Conservation (phyloP, 2,797 vertebrate species). For the Anomalospiza imberbis region DNA sequence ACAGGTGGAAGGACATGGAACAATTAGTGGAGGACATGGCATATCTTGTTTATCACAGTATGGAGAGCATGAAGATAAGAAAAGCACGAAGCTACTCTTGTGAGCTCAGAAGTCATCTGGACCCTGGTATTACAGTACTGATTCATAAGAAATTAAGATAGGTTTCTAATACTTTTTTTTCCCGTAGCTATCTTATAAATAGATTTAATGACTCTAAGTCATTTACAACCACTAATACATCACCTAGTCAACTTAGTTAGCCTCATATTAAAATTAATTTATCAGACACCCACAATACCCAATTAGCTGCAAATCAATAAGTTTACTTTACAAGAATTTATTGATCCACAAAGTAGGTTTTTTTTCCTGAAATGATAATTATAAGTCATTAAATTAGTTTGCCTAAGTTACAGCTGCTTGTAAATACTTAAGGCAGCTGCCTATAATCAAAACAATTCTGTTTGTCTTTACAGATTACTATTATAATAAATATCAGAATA, state of each 20-base stretch:
- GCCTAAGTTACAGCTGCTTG: conserved; percentile 53
- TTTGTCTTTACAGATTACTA: background rate
- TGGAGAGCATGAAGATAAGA: background rate
- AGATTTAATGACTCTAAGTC: conserved; percentile 20
- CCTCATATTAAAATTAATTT: conserved; percentile 64
- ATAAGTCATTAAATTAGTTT: conserved; percentile 6
- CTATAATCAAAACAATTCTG: background rate
- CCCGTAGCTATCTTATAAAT: conserved; percentile 15
- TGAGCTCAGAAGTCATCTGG: background rate
- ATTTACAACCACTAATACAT: conserved; percentile 44
- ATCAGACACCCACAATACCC: conserved; percentile 50
- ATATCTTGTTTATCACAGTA: background rate
- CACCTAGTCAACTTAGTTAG: conserved; percentile 35
- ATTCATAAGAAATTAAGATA: background rate
- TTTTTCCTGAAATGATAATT: conserved; percentile 53
- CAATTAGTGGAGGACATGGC: background rate
- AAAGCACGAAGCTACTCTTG: background rate
- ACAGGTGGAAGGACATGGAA: background rate
- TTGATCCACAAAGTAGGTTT: conserved; percentile 61
- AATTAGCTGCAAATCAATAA: conserved; percentile 70
- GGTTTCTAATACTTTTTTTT: background rate
- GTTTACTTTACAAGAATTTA: conserved; percentile 67
- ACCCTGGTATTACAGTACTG: background rate
- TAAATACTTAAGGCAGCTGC: conserved; percentile 50
- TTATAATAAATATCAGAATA: background rate